phyloP scores from a whole-genome alignment of 2,797 vertebrate genomes.

The Chelonia mydas region DNA sequence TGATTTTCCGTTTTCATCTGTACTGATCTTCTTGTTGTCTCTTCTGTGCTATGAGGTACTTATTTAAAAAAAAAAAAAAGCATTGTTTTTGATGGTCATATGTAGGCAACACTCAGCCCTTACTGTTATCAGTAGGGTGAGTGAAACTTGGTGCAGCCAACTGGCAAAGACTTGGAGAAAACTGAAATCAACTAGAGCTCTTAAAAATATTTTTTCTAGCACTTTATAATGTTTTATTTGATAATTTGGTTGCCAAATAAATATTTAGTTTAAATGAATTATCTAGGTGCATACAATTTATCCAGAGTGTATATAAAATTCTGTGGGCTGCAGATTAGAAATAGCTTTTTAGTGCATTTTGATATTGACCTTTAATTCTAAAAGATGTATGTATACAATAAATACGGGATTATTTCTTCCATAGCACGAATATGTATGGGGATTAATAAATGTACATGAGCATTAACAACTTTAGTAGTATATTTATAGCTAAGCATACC shows the following conservation, averaged over 20 bases:
- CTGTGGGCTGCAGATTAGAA: not conserved
- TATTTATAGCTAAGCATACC: not conserved
- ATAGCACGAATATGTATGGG: slow-evolving; percentile 6
- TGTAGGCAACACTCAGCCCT: not conserved
- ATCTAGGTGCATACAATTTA: not conserved
- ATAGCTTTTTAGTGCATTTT: not conserved
- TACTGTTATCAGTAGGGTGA: not conserved
- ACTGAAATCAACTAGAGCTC: not conserved
- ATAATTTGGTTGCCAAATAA: not conserved
- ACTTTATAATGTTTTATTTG: not conserved
- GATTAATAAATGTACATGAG: not conserved
- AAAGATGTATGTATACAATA: slow-evolving; percentile 26
- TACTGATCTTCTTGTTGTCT: not conserved
- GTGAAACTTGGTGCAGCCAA: not conserved
- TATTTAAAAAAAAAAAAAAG: not conserved
- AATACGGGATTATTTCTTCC: slow-evolving; percentile 13
- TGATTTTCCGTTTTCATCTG: not conserved
- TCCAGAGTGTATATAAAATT: not conserved
- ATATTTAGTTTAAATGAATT: not conserved
- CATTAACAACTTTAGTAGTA: slow-evolving; percentile 24
- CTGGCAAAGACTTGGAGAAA: not conserved
- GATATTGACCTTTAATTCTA: slow-evolving; percentile 22
- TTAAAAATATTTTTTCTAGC: not conserved
- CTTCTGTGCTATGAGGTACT: not conserved
- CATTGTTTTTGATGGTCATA: not conserved